Conservation (phyloP, 2,797 vertebrate genomes). For the Helicolenus hilgendorfi region DNA sequence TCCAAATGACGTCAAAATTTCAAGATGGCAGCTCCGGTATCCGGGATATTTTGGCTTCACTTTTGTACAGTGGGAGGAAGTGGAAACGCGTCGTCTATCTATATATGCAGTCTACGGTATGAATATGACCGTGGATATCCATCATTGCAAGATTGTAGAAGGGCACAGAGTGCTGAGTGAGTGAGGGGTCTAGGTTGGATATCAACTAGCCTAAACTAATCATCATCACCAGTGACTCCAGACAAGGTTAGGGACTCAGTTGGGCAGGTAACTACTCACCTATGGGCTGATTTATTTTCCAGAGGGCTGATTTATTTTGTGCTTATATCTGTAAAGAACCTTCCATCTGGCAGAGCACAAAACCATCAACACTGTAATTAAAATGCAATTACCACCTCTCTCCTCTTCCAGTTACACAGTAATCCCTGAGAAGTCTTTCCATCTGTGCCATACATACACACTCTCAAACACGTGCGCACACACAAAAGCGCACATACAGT, state of each 20-base stretch:
- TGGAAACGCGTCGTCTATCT: too few relatives aligned
- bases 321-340: slow-evolving; percentile 95
- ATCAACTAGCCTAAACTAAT: slow-evolving; percentile 63
- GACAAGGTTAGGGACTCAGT: slow-evolving; percentile 71
- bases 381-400: slow-evolving; percentile 99
- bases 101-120: neutral
- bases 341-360: slow-evolving; percentile 97
- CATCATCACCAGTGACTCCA: slow-evolving; percentile 55
- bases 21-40: too few relatives aligned
- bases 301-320: slow-evolving; percentile 87
- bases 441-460: slow-evolving; percentile 93
- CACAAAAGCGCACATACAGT: slow-evolving; percentile 3
- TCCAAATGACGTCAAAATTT: too few relatives aligned
- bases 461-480: slow-evolving; percentile 25
- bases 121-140: neutral
- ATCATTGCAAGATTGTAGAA: neutral
- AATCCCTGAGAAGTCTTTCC: slow-evolving; percentile 97
- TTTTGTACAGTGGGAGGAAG: too few relatives aligned
- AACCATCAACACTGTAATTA: slow-evolving; percentile 99
- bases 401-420: slow-evolving; percentile 92
- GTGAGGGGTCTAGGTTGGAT: slow-evolving; percentile 19
- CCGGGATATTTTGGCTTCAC: too few relatives aligned
- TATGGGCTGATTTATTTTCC: slow-evolving; percentile 85
- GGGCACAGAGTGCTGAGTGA: neutral
- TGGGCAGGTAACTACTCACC: slow-evolving; percentile 78